Conservation (phyloP, 2,888 invertebrate genomes). For the Scaptomyza reducta region DNA sequence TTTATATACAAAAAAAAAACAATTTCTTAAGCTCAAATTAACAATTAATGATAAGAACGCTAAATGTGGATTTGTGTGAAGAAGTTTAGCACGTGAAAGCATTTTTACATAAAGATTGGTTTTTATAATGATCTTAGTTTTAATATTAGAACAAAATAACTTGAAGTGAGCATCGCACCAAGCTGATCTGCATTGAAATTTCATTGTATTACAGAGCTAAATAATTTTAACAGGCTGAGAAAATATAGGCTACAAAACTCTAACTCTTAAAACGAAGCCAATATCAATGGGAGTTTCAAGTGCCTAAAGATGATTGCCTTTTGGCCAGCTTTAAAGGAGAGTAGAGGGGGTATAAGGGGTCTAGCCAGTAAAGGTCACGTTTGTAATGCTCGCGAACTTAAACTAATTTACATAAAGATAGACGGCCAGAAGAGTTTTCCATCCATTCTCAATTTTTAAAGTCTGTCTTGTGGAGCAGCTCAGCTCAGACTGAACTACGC, state of each 20-base stretch:
- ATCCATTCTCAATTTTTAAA: constrained; percentile 2
- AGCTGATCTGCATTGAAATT: background rate
- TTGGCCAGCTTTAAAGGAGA: constrained; percentile 11
- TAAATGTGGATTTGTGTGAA: constrained; percentile 6
- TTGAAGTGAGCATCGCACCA: background rate
- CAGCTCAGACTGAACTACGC: constrained; percentile 57
- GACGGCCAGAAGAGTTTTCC: constrained; percentile 17
- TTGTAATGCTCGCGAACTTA: constrained; percentile 56
- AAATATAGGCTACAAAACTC: background rate
- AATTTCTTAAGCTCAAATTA: too few relatives aligned
- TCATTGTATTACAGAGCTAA: background rate
- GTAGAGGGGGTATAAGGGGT: background rate
- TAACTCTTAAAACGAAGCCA: constrained; percentile 12
- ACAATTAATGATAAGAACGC: constrained; percentile 8
- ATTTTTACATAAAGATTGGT: background rate
- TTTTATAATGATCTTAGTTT: background rate
- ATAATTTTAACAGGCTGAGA: background rate
- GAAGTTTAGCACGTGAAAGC: background rate
- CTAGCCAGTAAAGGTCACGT: constrained; percentile 49
- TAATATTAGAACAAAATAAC: background rate
- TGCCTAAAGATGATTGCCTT: constrained; percentile 35
- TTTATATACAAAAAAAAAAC: too few relatives aligned
- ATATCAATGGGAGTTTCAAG: constrained; percentile 29
- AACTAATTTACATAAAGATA: constrained; percentile 78
- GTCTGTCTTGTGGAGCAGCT: constrained; percentile 26